Percentiles rank a stretch among this genome's conserved stretches.
These are phyloP conservation scores for Stramonita haemastoma DNA, from an alignment of 2,888 invertebrate genomes.

Conservation along the genomic window DNA sequence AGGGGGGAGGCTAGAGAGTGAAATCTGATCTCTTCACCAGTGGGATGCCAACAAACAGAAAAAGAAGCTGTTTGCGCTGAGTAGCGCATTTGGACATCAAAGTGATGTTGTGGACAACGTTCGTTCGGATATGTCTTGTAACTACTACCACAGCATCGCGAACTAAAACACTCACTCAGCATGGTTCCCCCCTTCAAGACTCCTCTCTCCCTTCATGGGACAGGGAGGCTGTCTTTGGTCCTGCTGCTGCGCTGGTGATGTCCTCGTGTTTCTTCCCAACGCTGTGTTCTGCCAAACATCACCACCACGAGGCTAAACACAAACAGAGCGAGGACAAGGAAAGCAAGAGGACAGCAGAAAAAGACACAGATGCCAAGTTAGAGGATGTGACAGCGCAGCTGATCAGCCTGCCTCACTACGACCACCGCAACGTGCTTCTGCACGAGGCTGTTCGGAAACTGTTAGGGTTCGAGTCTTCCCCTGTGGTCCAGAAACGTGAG, in stretches of 20 bases:
- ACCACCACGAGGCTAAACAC: background rate
- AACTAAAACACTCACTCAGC: background rate
- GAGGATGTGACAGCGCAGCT: background rate
- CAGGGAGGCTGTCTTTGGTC: background rate
- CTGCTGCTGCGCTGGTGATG: background rate
- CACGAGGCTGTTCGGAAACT: conserved; percentile 63
- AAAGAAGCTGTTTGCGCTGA: no score
- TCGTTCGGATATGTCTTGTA: background rate
- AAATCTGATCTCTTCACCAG: no score
- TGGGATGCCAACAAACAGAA: no score
- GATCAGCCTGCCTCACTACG: background rate
- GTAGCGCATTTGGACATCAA: background rate
- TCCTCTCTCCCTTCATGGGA: background rate
- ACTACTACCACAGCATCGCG: background rate
- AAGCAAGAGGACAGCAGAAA: background rate
- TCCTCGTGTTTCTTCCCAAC: background rate
- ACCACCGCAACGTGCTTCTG: conserved; percentile 52
- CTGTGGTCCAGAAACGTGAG: conserved; percentile 30
- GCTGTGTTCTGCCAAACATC: background rate
- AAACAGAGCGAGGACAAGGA: background rate
- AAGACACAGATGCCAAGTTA: background rate
- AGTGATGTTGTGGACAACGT: conserved; percentile 20
- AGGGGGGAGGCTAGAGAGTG: no score
- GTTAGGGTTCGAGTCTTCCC: conserved; percentile 56
- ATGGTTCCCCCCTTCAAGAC: conserved; percentile 13